Conservation (phyloP, 2,888 invertebrate species). For the Cosmia trapezina region DNA sequence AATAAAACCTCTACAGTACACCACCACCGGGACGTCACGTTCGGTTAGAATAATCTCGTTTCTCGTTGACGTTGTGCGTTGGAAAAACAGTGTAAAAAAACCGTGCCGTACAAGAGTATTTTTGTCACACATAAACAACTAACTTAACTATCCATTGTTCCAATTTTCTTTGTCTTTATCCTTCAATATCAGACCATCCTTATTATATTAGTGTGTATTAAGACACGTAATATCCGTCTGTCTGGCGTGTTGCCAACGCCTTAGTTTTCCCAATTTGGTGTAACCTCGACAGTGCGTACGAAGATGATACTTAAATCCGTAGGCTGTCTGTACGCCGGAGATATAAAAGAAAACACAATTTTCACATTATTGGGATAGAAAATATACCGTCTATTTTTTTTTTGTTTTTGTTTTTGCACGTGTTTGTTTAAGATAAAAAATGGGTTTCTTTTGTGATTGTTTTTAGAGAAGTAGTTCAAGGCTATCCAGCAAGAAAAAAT, state of each 20-base stretch:
- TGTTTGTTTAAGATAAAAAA: slow-evolving; percentile 19
- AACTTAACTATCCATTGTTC: slow-evolving; percentile 1
- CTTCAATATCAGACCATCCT: slow-evolving; percentile 54
- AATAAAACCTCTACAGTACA: no score
- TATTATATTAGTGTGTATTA: slow-evolving; percentile 57
- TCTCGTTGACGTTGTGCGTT: no score
- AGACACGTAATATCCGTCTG: slow-evolving; percentile 55
- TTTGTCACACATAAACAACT: slow-evolving; percentile 8
- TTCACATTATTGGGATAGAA: slow-evolving; percentile 42
- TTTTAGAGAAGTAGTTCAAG: background rate
- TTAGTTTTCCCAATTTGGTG: slow-evolving; percentile 58
- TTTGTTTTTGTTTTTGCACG: slow-evolving; percentile 8
- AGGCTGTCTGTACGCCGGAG: slow-evolving; percentile 29
- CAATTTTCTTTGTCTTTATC: slow-evolving; percentile 25
- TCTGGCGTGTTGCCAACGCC: slow-evolving; percentile 57
- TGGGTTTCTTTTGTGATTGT: background rate
- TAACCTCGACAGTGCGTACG: slow-evolving; percentile 49
- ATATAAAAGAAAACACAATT: slow-evolving; percentile 54
- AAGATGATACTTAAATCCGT: slow-evolving; percentile 51
- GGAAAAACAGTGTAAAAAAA: no score
- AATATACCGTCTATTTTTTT: slow-evolving; percentile 33
- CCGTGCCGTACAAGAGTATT: no score
- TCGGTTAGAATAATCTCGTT: no score
- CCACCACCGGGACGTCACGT: no score
- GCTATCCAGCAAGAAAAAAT: background rate